Evolutionary conservation across 92 coral and sea anemone species (phyloP), one percentile per base, ranked within the genome.

Genomic region (Pocillopora meandrina): DNA sequence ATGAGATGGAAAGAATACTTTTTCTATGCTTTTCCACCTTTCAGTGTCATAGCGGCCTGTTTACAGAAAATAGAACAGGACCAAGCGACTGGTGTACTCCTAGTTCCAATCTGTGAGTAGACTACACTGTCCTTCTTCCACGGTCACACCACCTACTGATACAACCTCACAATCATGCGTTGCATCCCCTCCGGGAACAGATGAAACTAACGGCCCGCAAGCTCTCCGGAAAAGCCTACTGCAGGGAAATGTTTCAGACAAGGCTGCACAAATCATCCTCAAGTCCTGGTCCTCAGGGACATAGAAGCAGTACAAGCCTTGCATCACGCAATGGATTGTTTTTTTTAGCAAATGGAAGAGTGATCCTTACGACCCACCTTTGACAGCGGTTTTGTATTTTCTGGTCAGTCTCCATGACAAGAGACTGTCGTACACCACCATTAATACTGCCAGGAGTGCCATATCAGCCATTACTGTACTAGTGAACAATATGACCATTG

Each of bases 21-120:
- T 23, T 87, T 83, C 33, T 88, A 88, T 33, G 71, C 68, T 67
- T 84, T 64, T 71, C 87, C 87, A 5, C 90, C 87, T 57, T 86
- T 85, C 56, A 71, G 85, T 56, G 31, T 88, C 9, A 88, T 78
- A 17, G 66, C 77, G 16, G 15, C 80, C 10, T 82, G 89, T 61
- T 72, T 89, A 21, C 87, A 69, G 79, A 86, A 86, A 35, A 90
- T 82, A 59, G 88, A 82, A 23, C 35, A 12, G 26, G 77, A 90
- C 82, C 74, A 78, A 57, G 86, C 91, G 2, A 78, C 66, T 0
- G 89, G 86, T 9, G 88, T 90, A n/a, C 72, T 82, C n/a, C 36
- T 86, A 5, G 87, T 86, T 5, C 87, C 92, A 3, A 2, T 11
- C 79, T 82, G 56, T 31, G 76, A n/a, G 49, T 82, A 21, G 80